These are phyloP conservation scores for Dicranocentrus wangi DNA, from an alignment of 2,888 invertebrate species.

Conservation along the genomic window DNA sequence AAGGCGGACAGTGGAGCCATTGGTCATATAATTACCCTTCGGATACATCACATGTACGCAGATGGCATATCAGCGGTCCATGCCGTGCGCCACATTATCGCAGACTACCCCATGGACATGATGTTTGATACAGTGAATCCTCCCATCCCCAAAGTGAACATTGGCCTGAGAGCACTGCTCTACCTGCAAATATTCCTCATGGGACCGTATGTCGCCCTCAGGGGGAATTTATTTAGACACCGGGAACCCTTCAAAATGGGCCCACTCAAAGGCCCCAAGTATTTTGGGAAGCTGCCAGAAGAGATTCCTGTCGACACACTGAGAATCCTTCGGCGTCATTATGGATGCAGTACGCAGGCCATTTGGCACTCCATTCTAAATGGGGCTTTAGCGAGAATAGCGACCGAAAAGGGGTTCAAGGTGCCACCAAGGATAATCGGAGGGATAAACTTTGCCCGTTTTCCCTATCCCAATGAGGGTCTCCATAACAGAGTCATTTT, in stretches of 20 bases:
- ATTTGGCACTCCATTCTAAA: background rate
- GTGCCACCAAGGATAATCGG: background rate
- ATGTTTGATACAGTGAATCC: slow-evolving; percentile 19
- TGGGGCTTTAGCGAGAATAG: background rate
- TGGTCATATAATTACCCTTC: background rate
- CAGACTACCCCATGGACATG: background rate
- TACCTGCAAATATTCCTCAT: background rate
- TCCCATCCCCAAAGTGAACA: background rate
- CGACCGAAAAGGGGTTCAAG: background rate
- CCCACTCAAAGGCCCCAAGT: background rate
- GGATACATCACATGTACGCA: background rate
- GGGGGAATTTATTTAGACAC: background rate
- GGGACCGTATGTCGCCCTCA: background rate
- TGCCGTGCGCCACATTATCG: background rate
- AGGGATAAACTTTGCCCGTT: background rate
- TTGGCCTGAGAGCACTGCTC: background rate
- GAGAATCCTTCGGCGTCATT: background rate
- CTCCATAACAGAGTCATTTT: background rate
- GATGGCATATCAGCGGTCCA: slow-evolving; percentile 14
- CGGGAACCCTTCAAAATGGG: background rate
- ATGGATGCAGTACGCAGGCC: background rate
- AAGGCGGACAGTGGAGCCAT: no score
- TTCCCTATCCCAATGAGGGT: slow-evolving; percentile 13
- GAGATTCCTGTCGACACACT: slow-evolving; percentile 3
- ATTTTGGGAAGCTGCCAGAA: background rate